Evolutionary conservation across 2,888 invertebrate species (phyloP).

Genomic region (Capitulum mitella): DNA sequence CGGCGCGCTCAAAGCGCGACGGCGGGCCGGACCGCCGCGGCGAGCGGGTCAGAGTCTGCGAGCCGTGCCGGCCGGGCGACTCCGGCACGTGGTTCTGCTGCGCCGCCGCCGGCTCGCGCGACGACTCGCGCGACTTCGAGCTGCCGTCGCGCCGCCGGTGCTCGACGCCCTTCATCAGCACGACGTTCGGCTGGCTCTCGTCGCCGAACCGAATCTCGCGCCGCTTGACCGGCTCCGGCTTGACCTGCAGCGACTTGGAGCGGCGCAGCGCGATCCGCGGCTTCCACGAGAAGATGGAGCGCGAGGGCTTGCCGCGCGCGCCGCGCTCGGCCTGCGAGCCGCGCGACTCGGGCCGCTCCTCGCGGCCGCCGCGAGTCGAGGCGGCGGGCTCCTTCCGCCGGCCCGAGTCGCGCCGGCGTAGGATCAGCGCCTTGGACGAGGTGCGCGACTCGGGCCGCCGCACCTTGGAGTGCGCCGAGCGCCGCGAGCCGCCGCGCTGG

Average conservation of each 20-base stretch:
- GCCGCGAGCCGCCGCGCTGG: not conserved
- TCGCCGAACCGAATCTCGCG: slow-evolving; percentile 9
- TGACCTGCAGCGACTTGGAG: slow-evolving; percentile 14
- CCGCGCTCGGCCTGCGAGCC: not conserved
- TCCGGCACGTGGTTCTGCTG: not conserved
- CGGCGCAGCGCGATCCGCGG: not conserved
- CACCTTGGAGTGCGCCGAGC: not conserved
- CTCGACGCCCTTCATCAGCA: slow-evolving; percentile 12
- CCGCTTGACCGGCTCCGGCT: not conserved
- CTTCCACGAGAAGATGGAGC: slow-evolving; percentile 11
- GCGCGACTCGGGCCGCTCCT: not conserved
- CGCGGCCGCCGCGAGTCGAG: not conserved
- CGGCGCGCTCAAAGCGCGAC: not conserved
- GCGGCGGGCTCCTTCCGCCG: not conserved
- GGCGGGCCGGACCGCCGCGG: not conserved
- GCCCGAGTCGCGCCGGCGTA: not conserved
- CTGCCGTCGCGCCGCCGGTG: not conserved
- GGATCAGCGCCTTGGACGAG: slow-evolving; percentile 7
- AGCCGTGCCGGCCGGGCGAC: not conserved
- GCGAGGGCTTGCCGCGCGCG: not conserved
- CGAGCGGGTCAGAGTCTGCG: not conserved
- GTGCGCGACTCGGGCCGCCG: slow-evolving; percentile 6
- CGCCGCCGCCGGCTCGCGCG: not conserved
- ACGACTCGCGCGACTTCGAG: not conserved
- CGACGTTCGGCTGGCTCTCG: not conserved